These are phyloP conservation scores for Drosophila lacertosa DNA, from an alignment of 1,140 invertebrate genomes.

Conservation along the genomic window DNA sequence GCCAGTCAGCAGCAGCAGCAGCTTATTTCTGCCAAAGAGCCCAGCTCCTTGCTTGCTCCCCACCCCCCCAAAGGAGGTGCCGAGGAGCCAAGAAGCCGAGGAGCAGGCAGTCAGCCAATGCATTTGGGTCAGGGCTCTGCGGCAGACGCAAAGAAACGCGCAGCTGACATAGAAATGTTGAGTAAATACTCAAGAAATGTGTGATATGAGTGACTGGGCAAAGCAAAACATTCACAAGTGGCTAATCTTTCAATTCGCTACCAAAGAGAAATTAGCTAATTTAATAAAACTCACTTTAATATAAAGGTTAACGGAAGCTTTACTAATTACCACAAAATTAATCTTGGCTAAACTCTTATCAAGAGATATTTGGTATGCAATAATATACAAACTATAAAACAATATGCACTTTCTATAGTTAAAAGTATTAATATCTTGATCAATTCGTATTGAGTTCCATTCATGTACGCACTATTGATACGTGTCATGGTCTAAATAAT, in stretches of 20 bases:
- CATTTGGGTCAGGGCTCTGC: constrained; percentile 71
- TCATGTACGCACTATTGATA: neutral
- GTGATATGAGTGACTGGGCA: constrained; percentile 13
- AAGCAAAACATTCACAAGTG: constrained; percentile 22
- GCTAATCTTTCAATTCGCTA: constrained; percentile 36
- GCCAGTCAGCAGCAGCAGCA: constrained; percentile 33
- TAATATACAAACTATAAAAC: too few species aligned
- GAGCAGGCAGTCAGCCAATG: constrained; percentile 1
- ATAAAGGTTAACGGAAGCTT: too few species aligned
- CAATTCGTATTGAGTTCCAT: too few species aligned
- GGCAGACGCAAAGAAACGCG: constrained; percentile 46
- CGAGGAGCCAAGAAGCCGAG: neutral
- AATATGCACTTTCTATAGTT: too few species aligned
- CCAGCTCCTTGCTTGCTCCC: neutral
- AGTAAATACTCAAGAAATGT: constrained; percentile 30
- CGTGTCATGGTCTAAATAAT: neutral
- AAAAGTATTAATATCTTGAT: too few species aligned
- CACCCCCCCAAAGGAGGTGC: too few species aligned
- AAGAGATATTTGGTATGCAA: too few species aligned
- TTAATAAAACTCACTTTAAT: neutral
- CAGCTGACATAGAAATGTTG: constrained; percentile 63
- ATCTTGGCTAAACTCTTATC: too few species aligned
- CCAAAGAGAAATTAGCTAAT: constrained; percentile 1
- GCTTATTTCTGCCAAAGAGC: constrained; percentile 10
- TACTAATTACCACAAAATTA: too few species aligned